phyloP scores from a whole-genome alignment of 2,888 invertebrate species.

The Sesamia inferens region DNA sequence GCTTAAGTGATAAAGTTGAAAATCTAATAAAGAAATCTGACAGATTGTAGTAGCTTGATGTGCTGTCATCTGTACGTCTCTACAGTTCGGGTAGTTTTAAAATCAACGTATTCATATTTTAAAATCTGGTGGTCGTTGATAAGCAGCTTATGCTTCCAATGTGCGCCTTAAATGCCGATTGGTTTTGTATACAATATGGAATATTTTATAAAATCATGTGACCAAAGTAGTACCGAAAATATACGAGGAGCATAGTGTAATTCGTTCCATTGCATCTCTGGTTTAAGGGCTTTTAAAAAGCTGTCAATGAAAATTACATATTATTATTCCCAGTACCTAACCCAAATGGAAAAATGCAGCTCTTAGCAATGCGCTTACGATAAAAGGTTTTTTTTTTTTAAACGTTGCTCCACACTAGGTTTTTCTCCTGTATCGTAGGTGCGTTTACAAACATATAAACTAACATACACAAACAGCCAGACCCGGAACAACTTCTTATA shows the following conservation, averaged over 20 bases:
- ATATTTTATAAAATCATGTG: not conserved
- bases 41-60: too few relatives aligned
- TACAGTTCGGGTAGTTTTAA: not conserved
- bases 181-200: not conserved
- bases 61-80: not conserved
- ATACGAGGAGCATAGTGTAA: not conserved
- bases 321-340: not conserved
- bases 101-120: not conserved
- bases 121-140: constrained; percentile 13
- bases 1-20: too few relatives aligned
- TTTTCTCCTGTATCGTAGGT: too few relatives aligned
- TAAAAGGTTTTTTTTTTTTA: too few relatives aligned
- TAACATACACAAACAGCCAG: too few relatives aligned
- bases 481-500: too few relatives aligned
- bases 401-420: too few relatives aligned
- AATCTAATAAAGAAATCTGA: too few relatives aligned
- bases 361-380: too few relatives aligned
- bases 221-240: not conserved
- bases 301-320: not conserved
- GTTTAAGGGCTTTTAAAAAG: not conserved
- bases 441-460: too few relatives aligned
- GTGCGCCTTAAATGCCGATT: not conserved
- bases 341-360: too few relatives aligned
- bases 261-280: not conserved
- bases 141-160: constrained; percentile 26